Percentiles rank a stretch among this genome's conserved stretches.
Evolutionary conservation across 2,888 invertebrate genomes (phyloP).

Genomic region (Hypercompe scribonia): DNA sequence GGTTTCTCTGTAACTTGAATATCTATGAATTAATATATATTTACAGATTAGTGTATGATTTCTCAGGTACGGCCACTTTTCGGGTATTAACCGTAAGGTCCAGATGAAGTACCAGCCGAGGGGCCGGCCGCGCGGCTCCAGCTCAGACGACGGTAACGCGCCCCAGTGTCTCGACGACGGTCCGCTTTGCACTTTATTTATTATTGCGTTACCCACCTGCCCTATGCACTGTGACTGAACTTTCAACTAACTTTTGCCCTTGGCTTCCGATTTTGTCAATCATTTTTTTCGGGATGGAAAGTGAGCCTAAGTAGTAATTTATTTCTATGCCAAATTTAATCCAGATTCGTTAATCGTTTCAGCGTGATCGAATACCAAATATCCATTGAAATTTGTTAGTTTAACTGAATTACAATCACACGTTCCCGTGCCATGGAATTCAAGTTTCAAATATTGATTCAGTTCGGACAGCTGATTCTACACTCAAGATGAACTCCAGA

Average conservation of each 20-base stretch:
- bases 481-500: no score
- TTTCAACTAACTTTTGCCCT: not conserved
- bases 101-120: conserved; percentile 99
- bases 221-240: conserved; percentile 33
- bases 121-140: conserved; percentile 95
- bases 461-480: no score
- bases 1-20: not conserved
- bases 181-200: conserved; percentile 53
- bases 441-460: no score
- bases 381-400: not conserved
- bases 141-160: conserved; percentile 96
- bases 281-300: no score
- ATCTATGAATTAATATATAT: not conserved
- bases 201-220: conserved; percentile 19
- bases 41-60: not conserved
- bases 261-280: not conserved
- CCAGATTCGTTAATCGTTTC: not conserved
- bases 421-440: no score
- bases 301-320: no score
- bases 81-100: conserved; percentile 99
- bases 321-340: not conserved
- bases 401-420: no score
- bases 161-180: conserved; percentile 63
- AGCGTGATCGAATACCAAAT: not conserved
- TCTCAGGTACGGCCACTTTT: conserved; percentile 98